phyloP scores from a whole-genome alignment of 2,797 vertebrate species.

The Intellagama lesueurii region DNA sequence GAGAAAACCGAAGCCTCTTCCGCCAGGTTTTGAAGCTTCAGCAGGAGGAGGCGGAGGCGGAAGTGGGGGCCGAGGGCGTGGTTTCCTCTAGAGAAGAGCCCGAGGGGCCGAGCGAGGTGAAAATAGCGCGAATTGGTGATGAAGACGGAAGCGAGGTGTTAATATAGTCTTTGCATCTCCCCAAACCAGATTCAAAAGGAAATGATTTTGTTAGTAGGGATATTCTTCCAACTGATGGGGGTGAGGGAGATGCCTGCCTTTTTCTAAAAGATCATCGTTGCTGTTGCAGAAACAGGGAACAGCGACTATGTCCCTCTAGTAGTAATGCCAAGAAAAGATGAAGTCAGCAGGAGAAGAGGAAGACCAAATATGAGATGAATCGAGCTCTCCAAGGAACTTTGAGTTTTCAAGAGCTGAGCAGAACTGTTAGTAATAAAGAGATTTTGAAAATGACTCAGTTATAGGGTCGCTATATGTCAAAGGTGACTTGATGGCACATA shows the following conservation, averaged over 20 bases:
- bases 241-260: not conserved
- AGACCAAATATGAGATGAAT: too few relatives aligned
- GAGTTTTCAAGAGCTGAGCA: too few relatives aligned
- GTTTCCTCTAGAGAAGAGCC: not conserved
- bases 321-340: too few relatives aligned
- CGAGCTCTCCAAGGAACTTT: too few relatives aligned
- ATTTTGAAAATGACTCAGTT: too few relatives aligned
- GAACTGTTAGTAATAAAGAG: too few relatives aligned
- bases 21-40: constrained; percentile 9
- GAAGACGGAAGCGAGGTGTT: not conserved
- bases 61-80: not conserved
- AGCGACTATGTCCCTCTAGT: not conserved
- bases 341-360: not conserved
- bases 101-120: not conserved
- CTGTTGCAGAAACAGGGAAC: not conserved
- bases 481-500: too few relatives aligned
- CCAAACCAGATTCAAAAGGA: too few relatives aligned
- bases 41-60: not conserved
- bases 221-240: not conserved
- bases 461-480: too few relatives aligned
- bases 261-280: not conserved
- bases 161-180: too few relatives aligned
- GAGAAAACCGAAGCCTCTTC: constrained; percentile 16
- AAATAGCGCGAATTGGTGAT: not conserved
- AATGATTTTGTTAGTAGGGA: not conserved